Evolutionary conservation across 2,797 vertebrate genomes (phyloP).

Genomic region (Cyprinodon diabolis): DNA sequence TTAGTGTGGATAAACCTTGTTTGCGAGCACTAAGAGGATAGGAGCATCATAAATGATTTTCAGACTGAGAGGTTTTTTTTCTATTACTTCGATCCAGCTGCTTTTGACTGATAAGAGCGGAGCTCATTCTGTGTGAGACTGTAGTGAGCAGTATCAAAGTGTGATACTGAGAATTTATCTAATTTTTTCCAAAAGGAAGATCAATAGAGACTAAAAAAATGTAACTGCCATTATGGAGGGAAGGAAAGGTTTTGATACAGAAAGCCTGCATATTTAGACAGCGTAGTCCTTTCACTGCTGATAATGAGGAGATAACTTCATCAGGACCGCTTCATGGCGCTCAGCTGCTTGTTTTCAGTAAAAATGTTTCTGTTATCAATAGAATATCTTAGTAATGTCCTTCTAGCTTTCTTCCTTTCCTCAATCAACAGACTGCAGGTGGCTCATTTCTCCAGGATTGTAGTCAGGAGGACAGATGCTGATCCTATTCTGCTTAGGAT

Average conservation of each 20-base stretch:
- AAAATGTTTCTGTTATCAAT: not conserved
- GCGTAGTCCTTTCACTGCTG: not conserved
- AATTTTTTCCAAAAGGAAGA: not conserved
- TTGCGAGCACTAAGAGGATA: not conserved
- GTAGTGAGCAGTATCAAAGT: not conserved
- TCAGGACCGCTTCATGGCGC: not conserved
- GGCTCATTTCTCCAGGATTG: slow-evolving; percentile 23
- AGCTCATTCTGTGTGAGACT: not conserved
- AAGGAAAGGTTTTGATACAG: too few relatives aligned
- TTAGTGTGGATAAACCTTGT: not conserved
- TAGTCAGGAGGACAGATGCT: slow-evolving; percentile 26
- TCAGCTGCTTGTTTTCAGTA: not conserved
- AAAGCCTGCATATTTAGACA: not conserved
- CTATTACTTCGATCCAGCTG: not conserved
- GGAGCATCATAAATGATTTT: not conserved
- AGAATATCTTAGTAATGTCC: not conserved
- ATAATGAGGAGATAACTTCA: not conserved
- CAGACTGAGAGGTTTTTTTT: not conserved
- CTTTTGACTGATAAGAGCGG: not conserved
- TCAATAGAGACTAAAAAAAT: not conserved
- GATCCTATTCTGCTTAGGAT: slow-evolving; percentile 30
- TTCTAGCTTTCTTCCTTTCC: not conserved
- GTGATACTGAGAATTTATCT: not conserved
- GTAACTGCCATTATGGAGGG: not conserved
- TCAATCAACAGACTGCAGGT: not conserved